A percentile compares a stretch with the other conserved stretches of the same genome.
phyloP scores from a whole-genome alignment of 2,888 invertebrate genomes.

The Hydrotaea cyrtoneurina region DNA sequence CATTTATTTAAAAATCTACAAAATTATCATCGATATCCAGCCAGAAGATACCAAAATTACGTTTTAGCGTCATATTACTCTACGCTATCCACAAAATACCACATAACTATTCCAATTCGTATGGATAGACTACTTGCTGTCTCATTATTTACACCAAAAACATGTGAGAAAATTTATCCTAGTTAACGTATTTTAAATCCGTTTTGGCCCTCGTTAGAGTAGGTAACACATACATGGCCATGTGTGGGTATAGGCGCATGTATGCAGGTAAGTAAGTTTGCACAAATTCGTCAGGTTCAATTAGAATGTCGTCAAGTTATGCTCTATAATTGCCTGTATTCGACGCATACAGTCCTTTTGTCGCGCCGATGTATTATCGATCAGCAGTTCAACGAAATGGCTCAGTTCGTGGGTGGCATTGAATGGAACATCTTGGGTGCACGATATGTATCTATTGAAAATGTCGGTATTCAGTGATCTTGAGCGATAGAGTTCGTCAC shows the following conservation, averaged over 20 bases:
- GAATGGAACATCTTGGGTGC: slow-evolving; percentile 78
- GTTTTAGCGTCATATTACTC: too few relatives aligned
- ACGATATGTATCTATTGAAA: slow-evolving; percentile 78
- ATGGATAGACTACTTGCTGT: too few relatives aligned
- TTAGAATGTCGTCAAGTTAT: slow-evolving; percentile 75
- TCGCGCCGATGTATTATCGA: slow-evolving; percentile 77
- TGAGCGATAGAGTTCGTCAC: slow-evolving; percentile 75
- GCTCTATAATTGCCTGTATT: slow-evolving; percentile 77
- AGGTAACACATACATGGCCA: neutral
- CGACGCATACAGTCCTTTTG: slow-evolving; percentile 78
- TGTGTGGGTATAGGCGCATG: neutral
- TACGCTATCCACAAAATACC: too few relatives aligned
- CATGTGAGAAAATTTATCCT: neutral
- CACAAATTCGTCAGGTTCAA: neutral
- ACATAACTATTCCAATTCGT: too few relatives aligned
- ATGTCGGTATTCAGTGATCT: slow-evolving; percentile 78
- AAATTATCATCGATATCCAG: too few relatives aligned
- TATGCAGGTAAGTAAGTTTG: neutral
- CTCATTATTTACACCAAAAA: neutral
- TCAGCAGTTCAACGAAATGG: slow-evolving; percentile 76
- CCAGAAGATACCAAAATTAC: too few relatives aligned
- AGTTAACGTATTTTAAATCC: neutral
- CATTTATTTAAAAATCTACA: too few relatives aligned
- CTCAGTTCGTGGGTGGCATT: slow-evolving; percentile 77
- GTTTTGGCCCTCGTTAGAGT: slow-evolving; percentile 14